Evolutionary conservation across 64 coral and sea anemone species (phyloP), one percentile per base, ranked within the genome.

Genomic region (Actinia equina): DNA sequence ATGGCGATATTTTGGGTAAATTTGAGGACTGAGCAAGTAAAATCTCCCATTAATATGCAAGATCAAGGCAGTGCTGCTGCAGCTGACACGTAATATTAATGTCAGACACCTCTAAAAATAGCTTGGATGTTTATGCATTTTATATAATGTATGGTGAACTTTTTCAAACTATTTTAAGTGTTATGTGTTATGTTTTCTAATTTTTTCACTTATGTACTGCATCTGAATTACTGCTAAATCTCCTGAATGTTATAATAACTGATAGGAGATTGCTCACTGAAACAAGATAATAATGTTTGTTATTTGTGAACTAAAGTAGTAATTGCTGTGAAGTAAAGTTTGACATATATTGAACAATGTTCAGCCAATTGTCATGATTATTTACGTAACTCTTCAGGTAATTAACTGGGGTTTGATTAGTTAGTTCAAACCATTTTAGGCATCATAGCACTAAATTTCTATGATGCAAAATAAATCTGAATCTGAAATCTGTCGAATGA

Each of bases 1-100:
- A 99, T 82, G 53, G 43, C 79, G 97, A 99, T 49, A 95, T 99
- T 67, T 86, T 99, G 69, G 97, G 97, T 70, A 88, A 88, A 41
- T 99, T 99, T 90, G 88, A 96, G 65, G 78, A 81, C 78, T 81
- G 49, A 81, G 26, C 17, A 57, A 14, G 6, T 41, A 30, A 27
- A 74, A 74, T 0, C 69, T 74, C 26, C 26, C 55, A 27, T 41
- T 10, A 74, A 42, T 74, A 74, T 74, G 69, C 69, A 42, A 74
- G 69, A 74, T 74, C 10, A n/a, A 15, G 25, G 9, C 23, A 41
- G 69, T 13, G 11, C n/a, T 30, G 6, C 25, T 9, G 5, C 69
- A 30, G n/a, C 69, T 74, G 69, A 74, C n/a, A 74, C 14, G 0
- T 9, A 74, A 74, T 8, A 41, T 15, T 74, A 41, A 26, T 74